A percentile compares a stretch with the other conserved stretches of the same genome.
These are phyloP conservation scores for Caenorhabditis panamensis DNA, from an alignment of 2,888 invertebrate genomes.

Conservation along the genomic window DNA sequence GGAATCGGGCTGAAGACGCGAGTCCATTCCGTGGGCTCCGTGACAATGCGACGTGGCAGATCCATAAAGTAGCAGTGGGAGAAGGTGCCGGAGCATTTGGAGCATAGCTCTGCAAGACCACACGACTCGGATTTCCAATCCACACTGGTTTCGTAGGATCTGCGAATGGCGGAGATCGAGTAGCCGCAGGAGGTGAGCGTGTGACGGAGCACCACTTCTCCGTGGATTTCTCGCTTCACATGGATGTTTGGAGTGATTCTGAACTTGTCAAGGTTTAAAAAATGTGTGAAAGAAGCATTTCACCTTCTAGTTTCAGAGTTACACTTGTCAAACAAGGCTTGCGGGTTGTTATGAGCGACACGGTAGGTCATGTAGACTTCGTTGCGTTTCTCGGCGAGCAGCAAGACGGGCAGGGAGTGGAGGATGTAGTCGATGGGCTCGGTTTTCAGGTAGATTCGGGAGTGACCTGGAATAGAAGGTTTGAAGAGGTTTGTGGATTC, in stretches of 20 bases:
- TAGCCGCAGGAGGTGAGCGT: neutral
- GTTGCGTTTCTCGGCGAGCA: too few species aligned
- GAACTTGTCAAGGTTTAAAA: neutral
- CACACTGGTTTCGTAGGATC: neutral
- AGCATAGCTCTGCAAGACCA: neutral
- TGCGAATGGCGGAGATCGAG: neutral
- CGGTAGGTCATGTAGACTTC: too few species aligned
- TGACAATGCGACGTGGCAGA: neutral
- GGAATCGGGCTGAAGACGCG: too few species aligned
- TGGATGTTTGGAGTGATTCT: neutral
- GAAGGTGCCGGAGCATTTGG: neutral
- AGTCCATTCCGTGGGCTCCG: neutral
- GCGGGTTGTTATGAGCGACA: too few species aligned
- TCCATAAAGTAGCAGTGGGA: neutral
- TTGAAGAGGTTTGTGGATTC: too few species aligned
- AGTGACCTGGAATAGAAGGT: too few species aligned
- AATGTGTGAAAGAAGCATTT: too few species aligned
- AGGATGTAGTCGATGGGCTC: too few species aligned
- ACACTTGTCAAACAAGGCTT: too few species aligned
- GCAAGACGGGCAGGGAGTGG: too few species aligned
- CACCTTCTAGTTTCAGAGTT: too few species aligned
- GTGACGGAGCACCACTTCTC: neutral
- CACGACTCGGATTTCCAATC: neutral
- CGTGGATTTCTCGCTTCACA: neutral
- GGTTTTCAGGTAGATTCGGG: too few species aligned